Evolutionary conservation across 2,113 vertebrate genomes (phyloP), one percentile per base, ranked within the genome.

Genomic region (Australoheros scitulus): DNA sequence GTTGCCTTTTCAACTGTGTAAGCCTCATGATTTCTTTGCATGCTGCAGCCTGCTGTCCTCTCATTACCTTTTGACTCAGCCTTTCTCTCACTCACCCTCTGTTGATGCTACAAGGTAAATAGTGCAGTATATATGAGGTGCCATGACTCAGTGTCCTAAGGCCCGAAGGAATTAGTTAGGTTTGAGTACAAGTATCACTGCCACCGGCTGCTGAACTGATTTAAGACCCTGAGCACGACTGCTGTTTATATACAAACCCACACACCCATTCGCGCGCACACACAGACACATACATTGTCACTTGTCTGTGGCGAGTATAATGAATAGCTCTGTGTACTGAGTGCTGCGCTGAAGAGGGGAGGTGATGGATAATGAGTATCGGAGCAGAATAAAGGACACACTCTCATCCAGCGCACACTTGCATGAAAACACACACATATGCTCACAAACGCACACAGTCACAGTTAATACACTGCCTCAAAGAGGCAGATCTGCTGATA

Each of bases 291-390:
- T 70, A 83, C 81, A 64, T 83, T 58, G 90, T 82, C 92, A 90
- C 81, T 86, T 84, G 86, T 91, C 90, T 89, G 85, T 80, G 65
- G 86, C 22, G 41, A 81, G 81, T 83, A 84, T 93, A 92, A 93
- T 93, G 92, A 94, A 93, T 87, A 88, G 92, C 76, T 91, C 56
- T 86, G 87, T 88, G 86, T 83, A 80, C 86, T 68, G 82, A 89
- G 88, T 76, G 85, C 87, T 82, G 79, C 6, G 72, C 78, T 93
- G 85, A 91, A 89, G 88, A 92, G 85, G 77, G 81, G 87, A 91
- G 90, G 87, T 90, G 90, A 92, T 91, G 89, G 81, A 87, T 94
- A 94, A 92, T 91, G 93, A 94, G 93, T 72, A 88, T 94, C 81
- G 76, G 80, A 93, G 82, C 76, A 84, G 89, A 58, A 79, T 79